These are phyloP conservation scores for Wiebesia pumilae DNA, from an alignment of 1,140 invertebrate genomes.

Conservation along the genomic window DNA sequence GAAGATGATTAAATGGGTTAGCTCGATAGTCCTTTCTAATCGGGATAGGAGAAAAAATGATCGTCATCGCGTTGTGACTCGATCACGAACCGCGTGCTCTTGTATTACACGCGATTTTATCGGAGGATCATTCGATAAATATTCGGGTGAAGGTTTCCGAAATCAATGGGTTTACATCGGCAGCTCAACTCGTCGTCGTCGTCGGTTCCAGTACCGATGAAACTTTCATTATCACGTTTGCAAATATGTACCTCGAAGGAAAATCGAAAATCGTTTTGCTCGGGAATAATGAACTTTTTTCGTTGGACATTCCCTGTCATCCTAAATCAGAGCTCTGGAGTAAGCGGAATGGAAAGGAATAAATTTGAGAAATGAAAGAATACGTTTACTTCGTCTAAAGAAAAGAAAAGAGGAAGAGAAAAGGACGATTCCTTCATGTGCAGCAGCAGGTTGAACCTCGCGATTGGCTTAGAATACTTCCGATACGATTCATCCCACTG, in stretches of 20 bases:
- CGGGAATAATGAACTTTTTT: too few relatives aligned
- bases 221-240: too few relatives aligned
- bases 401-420: background rate
- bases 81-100: conserved; percentile 23
- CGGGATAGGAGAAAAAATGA: conserved; percentile 18
- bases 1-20: conserved; percentile 46
- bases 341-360: background rate
- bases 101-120: background rate
- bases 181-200: too few relatives aligned
- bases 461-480: background rate
- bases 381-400: background rate
- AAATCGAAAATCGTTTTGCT: too few relatives aligned
- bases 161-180: background rate
- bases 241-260: too few relatives aligned
- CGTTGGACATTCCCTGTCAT: background rate
- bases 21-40: conserved; percentile 43
- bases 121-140: background rate
- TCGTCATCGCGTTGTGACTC: conserved; percentile 1
- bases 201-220: too few relatives aligned
- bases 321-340: background rate
- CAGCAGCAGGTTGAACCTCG: background rate
- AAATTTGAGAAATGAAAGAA: background rate
- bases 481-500: background rate
- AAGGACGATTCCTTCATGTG: too few relatives aligned
- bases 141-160: background rate